phyloP scores from a whole-genome alignment of 1,140 invertebrate genomes.

The Drosophila pachea region DNA sequence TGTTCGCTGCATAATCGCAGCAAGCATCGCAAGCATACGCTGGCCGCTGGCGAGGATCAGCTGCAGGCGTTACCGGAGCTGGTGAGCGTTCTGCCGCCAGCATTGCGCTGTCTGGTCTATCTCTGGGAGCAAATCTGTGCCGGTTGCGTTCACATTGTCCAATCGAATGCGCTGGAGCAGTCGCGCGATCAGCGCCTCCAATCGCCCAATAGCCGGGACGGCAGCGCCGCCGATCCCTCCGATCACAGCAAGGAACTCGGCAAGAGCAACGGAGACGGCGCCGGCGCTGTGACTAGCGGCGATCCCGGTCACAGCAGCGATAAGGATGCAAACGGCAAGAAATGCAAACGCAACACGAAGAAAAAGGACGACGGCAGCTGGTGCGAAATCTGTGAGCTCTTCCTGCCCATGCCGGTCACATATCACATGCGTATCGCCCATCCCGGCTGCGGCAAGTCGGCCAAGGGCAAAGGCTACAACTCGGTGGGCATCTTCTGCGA shows the following conservation, averaged over 20 bases:
- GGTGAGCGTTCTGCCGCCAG: conserved; percentile 87
- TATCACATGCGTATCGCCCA: conserved; percentile 94
- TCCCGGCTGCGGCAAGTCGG: conserved; percentile 92
- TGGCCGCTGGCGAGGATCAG: conserved; percentile 20
- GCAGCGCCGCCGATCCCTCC: conserved; percentile 24
- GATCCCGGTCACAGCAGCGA: conserved; percentile 8
- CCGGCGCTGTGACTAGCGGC: too few relatives aligned
- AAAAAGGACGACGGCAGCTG: conserved; percentile 80
- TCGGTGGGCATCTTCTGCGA: conserved; percentile 90
- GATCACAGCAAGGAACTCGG: conserved; percentile 24
- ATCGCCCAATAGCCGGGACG: conserved; percentile 48
- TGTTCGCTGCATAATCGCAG: conserved; percentile 75
- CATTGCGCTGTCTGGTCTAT: conserved; percentile 89
- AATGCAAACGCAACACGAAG: conserved; percentile 79
- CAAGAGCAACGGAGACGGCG: conserved; percentile 21
- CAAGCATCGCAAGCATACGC: conserved; percentile 70
- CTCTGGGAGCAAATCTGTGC: conserved; percentile 93
- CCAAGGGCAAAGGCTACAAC: conserved; percentile 92
- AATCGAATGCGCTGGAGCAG: conserved; percentile 72
- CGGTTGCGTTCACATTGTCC: conserved; percentile 82
- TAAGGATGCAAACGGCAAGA: conserved; percentile 80
- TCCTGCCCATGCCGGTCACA: conserved; percentile 86
- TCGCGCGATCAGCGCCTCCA: conserved; percentile 46
- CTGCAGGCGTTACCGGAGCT: conserved; percentile 71
- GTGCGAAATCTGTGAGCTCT: conserved; percentile 93